Percentiles rank a stretch among this genome's conserved stretches.
Conservation (phyloP, 2,888 invertebrate genomes). For the Galerucella nymphaeae region DNA sequence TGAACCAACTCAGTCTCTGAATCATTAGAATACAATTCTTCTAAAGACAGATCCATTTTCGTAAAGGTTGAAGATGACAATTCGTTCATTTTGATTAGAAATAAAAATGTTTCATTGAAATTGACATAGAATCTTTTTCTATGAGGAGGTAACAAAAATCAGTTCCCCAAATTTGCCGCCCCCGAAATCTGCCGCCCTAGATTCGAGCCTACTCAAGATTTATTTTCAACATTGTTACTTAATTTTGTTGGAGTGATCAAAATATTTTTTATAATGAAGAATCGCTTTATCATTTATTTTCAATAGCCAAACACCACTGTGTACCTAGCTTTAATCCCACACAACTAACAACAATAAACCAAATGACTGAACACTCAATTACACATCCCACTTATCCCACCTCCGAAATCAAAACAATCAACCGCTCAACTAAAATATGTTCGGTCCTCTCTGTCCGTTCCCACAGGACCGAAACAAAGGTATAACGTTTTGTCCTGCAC, state of each 20-base stretch:
- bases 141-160: no score
- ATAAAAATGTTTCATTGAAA: no score
- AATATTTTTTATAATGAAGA: background rate
- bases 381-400: conserved; percentile 53
- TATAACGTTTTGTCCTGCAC: conserved; percentile 38
- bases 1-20: no score
- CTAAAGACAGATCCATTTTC: no score
- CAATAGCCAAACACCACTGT: background rate
- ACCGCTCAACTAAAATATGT: conserved; percentile 42
- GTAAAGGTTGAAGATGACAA: no score
- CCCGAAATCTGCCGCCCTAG: no score
- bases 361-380: conserved; percentile 52
- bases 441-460: conserved; percentile 48
- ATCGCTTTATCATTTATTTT: background rate
- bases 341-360: conserved; percentile 32
- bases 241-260: background rate
- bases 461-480: conserved; percentile 57
- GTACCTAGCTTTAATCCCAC: conserved; percentile 6
- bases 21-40: no score
- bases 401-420: conserved; percentile 58
- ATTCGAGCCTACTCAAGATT: no score
- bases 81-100: no score
- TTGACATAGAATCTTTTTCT: no score
- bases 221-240: no score
- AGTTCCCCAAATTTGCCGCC: no score